Evolutionary conservation across 2,797 vertebrate genomes (phyloP).

Genomic region (Eutrigla gurnardus): DNA sequence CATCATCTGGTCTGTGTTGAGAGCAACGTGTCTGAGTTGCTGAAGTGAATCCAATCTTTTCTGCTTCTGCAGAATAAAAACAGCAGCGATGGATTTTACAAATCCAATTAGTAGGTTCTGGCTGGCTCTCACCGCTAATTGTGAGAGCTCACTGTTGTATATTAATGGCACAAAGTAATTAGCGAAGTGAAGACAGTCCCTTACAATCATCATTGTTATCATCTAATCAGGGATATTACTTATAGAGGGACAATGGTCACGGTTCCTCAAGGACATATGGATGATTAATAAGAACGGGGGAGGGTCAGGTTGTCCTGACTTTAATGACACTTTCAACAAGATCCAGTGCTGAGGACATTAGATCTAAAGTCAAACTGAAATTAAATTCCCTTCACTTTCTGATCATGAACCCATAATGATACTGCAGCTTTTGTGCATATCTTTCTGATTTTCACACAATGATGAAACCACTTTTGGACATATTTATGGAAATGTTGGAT

Average conservation of each 20-base stretch:
- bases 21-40: constrained; percentile 59
- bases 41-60: constrained; percentile 71
- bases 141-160: constrained; percentile 55
- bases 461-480: background rate
- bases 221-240: constrained; percentile 66
- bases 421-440: background rate
- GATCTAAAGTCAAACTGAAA: constrained; percentile 9
- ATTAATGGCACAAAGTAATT: constrained; percentile 75
- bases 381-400: background rate
- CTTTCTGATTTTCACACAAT: background rate
- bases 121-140: constrained; percentile 61
- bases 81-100: constrained; percentile 65
- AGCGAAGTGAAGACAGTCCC: constrained; percentile 69
- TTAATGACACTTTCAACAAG: constrained; percentile 25
- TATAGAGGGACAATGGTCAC: constrained; percentile 41
- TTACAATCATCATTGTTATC: constrained; percentile 66
- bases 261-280: constrained; percentile 57
- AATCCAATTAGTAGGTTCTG: constrained; percentile 75
- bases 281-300: constrained; percentile 43
- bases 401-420: background rate
- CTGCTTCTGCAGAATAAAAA: constrained; percentile 59
- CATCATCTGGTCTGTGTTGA: constrained; percentile 72
- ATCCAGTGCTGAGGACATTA: background rate
- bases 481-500: background rate
- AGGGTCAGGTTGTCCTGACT: constrained; percentile 29